phyloP scores from a whole-genome alignment of 2,113 vertebrate species.

The Okapia johnstoni region DNA sequence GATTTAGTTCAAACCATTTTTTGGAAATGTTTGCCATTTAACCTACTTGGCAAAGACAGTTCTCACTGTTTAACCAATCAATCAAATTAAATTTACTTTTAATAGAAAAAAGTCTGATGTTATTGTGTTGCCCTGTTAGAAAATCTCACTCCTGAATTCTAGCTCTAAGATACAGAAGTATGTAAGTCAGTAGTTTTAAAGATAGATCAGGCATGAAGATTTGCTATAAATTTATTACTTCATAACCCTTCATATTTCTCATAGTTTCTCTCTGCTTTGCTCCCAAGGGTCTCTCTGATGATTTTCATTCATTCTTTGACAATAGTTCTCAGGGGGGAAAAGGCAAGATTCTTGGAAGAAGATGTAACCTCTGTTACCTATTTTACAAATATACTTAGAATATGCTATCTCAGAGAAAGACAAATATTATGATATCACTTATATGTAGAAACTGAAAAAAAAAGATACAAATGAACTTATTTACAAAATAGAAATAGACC shows the following conservation, averaged over 20 bases:
- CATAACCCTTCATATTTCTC: not conserved
- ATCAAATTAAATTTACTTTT: not conserved
- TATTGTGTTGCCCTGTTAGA: not conserved
- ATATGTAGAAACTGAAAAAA: not conserved
- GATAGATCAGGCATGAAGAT: not conserved
- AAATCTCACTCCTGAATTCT: not conserved
- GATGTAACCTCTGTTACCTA: not conserved
- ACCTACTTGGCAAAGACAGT: not conserved
- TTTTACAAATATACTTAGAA: not conserved
- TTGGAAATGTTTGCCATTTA: not conserved
- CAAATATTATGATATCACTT: not conserved
- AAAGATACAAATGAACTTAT: not conserved
- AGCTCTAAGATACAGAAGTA: not conserved
- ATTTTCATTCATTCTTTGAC: not conserved
- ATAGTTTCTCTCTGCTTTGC: not conserved
- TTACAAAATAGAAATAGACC: not conserved
- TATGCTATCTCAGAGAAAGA: not conserved
- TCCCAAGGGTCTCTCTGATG: not conserved
- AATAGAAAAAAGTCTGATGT: not conserved
- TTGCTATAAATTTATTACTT: not conserved
- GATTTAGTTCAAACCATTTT: not conserved
- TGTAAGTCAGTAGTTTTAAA: not conserved
- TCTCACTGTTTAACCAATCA: not conserved
- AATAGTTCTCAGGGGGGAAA: not conserved
- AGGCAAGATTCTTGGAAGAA: not conserved